Conservation (phyloP, 2,797 vertebrate genomes). For the Aplochiton taeniatus region DNA sequence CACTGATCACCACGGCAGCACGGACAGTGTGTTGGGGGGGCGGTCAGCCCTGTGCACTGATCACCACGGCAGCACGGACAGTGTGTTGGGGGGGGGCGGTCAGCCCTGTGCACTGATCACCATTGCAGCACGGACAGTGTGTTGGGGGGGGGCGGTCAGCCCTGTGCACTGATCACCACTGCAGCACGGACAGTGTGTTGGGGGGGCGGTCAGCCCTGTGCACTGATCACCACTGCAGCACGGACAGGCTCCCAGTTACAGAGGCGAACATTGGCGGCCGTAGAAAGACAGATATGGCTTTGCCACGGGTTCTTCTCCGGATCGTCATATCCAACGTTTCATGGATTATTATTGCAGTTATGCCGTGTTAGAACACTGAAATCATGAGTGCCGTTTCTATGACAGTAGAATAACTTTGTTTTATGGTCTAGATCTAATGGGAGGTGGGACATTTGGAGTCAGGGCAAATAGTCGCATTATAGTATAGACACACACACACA, state of each 20-base stretch:
- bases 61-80: too few species aligned
- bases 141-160: too few species aligned
- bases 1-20: slow-evolving; percentile 56
- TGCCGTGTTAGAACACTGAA: slow-evolving; percentile 26
- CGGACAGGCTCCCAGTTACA: neutral
- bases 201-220: slow-evolving; percentile 29
- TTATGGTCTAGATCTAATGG: slow-evolving; percentile 50
- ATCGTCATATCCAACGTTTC: slow-evolving; percentile 42
- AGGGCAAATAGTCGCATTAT: slow-evolving; percentile 30
- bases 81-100: too few species aligned
- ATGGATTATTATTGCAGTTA: slow-evolving; percentile 59
- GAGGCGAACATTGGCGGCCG: slow-evolving; percentile 34
- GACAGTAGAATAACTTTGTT: slow-evolving; percentile 53
- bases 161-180: slow-evolving; percentile 50
- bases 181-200: slow-evolving; percentile 51
- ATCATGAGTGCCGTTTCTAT: slow-evolving; percentile 17
- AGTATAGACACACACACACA: neutral
- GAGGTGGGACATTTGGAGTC: slow-evolving; percentile 46
- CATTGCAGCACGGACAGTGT: too few species aligned
- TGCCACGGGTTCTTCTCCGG: too few species aligned
- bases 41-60: too few species aligned
- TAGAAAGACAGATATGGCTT: slow-evolving; percentile 64
- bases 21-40: too few species aligned
- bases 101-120: slow-evolving; percentile 34
- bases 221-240: neutral